These are phyloP conservation scores for Chorisops tibialis DNA, from an alignment of 2,888 invertebrate species.

Conservation along the genomic window DNA sequence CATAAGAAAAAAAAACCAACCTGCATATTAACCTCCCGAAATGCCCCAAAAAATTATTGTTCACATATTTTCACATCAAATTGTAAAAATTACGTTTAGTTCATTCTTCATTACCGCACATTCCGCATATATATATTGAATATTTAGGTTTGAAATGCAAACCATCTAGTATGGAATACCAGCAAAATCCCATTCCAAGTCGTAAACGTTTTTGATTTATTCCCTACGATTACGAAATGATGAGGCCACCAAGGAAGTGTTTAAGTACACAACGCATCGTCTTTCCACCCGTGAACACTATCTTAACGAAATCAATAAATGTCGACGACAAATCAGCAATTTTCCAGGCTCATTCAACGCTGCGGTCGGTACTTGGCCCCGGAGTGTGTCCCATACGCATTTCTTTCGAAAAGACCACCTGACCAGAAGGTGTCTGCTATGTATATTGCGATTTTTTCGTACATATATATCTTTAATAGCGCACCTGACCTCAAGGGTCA, in stretches of 20 bases:
- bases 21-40: too few species aligned
- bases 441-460: background rate
- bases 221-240: constrained; percentile 17
- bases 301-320: constrained; percentile 32
- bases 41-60: constrained; percentile 4
- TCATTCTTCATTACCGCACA: background rate
- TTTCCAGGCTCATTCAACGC: constrained; percentile 18
- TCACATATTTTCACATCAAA: background rate
- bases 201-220: constrained; percentile 26
- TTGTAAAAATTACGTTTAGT: background rate
- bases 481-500: constrained; percentile 30
- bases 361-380: constrained; percentile 4
- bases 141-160: too few species aligned
- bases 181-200: too few species aligned
- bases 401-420: constrained; percentile 28
- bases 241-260: constrained; percentile 33
- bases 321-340: constrained; percentile 33
- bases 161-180: too few species aligned
- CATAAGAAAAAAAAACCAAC: too few species aligned
- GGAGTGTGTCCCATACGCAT: constrained; percentile 13
- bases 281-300: constrained; percentile 28
- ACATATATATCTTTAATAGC: constrained; percentile 20
- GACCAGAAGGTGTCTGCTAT: constrained; percentile 27
- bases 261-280: background rate
- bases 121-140: background rate